phyloP scores from a whole-genome alignment of 2,113 vertebrate species.

The Festucalex cinctus region DNA sequence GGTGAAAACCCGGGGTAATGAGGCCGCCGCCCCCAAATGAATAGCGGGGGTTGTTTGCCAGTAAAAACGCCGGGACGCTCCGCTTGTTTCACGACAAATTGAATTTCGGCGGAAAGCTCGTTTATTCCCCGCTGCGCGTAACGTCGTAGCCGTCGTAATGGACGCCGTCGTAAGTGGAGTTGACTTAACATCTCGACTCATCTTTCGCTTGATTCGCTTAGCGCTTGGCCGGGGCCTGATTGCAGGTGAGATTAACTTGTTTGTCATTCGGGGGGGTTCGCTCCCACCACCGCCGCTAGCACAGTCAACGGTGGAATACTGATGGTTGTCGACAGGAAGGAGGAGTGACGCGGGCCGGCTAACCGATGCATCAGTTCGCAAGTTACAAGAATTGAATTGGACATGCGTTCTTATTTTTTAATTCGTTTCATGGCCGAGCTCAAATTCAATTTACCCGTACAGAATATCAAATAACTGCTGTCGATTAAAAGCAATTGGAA shows the following conservation, averaged over 20 bases:
- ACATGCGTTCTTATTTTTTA: too few relatives aligned
- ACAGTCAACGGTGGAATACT: slow-evolving; percentile 47
- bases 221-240: slow-evolving; percentile 43
- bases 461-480: too few relatives aligned
- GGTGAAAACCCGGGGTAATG: too few relatives aligned
- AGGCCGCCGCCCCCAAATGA: slow-evolving; percentile 36
- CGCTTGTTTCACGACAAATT: slow-evolving; percentile 47
- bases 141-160: slow-evolving; percentile 45
- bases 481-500: too few relatives aligned
- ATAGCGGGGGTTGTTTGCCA: slow-evolving; percentile 27
- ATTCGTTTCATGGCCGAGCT: too few relatives aligned
- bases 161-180: slow-evolving; percentile 30
- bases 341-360: not conserved
- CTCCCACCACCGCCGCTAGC: slow-evolving; percentile 31
- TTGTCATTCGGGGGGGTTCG: slow-evolving; percentile 58
- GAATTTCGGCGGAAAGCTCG: slow-evolving; percentile 50
- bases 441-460: too few relatives aligned
- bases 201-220: slow-evolving; percentile 54
- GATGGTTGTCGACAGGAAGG: slow-evolving; percentile 35
- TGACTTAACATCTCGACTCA: slow-evolving; percentile 52
- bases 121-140: slow-evolving; percentile 26
- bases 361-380: slow-evolving; percentile 21
- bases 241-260: slow-evolving; percentile 67
- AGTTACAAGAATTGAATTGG: not conserved
- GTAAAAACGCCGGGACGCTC: slow-evolving; percentile 27